A percentile compares a stretch with the other conserved stretches of the same genome.
Evolutionary conservation across 1,140 invertebrate species (phyloP).

Genomic region (Meteorus sp.): DNA sequence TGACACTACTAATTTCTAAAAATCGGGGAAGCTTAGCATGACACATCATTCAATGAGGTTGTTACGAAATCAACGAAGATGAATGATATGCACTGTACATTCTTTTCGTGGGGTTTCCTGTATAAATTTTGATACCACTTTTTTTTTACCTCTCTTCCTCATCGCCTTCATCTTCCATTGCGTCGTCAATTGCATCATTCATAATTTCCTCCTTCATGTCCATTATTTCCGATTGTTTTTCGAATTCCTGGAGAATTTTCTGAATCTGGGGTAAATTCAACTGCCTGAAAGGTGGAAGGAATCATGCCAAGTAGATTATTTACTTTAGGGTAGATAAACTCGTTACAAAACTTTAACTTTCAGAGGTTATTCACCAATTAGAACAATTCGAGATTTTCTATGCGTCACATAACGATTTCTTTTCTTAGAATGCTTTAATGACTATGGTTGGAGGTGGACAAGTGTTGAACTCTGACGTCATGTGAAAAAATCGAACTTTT

Average conservation of each 20-base stretch:
- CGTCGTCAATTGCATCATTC: slow-evolving; percentile 99
- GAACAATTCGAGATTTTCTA: no score
- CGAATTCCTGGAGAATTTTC: slow-evolving; percentile 98
- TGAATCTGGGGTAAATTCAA: slow-evolving; percentile 99
- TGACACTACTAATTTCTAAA: no score
- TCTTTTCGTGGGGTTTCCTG: slow-evolving; percentile 12
- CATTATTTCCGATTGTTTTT: slow-evolving; percentile 99
- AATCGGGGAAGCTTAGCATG: no score
- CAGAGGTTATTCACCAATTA: no score
- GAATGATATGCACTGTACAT: slow-evolving; percentile 7
- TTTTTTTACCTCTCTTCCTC: slow-evolving; percentile 91
- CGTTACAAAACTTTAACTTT: no score
- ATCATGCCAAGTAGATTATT: neutral
- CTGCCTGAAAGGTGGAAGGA: slow-evolving; percentile 64
- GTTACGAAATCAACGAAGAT: slow-evolving; percentile 5
- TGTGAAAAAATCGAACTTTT: no score
- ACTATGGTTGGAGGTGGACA: neutral
- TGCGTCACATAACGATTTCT: slow-evolving; percentile 5
- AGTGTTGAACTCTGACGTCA: no score
- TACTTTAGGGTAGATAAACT: no score
- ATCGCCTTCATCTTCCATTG: slow-evolving; percentile 97
- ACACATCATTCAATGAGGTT: no score
- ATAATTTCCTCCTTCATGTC: slow-evolving; percentile 99
- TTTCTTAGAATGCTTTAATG: slow-evolving; percentile 9
- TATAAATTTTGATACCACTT: slow-evolving; percentile 22